A percentile compares a stretch with the other conserved stretches of the same genome.
These are phyloP conservation scores for Cotesia congregata DNA, from an alignment of 2,888 invertebrate species.

Conservation along the genomic window DNA sequence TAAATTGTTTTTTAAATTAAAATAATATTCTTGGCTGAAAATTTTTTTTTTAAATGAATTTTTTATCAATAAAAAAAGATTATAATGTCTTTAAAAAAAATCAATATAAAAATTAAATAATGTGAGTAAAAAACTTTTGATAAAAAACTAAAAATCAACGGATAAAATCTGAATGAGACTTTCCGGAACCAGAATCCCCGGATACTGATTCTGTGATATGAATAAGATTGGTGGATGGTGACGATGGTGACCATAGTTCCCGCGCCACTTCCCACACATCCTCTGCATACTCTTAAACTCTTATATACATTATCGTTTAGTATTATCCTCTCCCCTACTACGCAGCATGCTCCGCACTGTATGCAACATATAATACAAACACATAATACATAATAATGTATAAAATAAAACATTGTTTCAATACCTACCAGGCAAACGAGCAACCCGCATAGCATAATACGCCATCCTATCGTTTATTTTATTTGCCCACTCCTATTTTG, in stretches of 20 bases:
- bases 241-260: constrained; percentile 57
- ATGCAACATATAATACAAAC: no score
- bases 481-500: constrained; percentile 34
- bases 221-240: constrained; percentile 33
- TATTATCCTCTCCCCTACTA: constrained; percentile 25
- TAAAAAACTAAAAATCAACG: neutral
- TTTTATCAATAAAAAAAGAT: no score
- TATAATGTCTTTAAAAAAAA: neutral
- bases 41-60: no score
- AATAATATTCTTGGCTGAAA: no score
- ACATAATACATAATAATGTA: no score
- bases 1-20: no score
- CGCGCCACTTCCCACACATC: constrained; percentile 68
- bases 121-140: neutral
- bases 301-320: neutral
- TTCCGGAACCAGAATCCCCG: constrained; percentile 15
- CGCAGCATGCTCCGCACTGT: neutral
- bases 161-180: constrained; percentile 34
- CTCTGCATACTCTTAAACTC: constrained; percentile 62
- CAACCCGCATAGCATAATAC: constrained; percentile 27
- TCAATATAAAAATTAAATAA: neutral
- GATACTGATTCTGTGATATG: no score
- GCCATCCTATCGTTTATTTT: constrained; percentile 35
- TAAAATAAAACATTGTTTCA: constrained; percentile 23
- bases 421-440: constrained; percentile 41